These are phyloP conservation scores for Myotis planiceps DNA, from an alignment of 2,797 vertebrate genomes.

Conservation along the genomic window DNA sequence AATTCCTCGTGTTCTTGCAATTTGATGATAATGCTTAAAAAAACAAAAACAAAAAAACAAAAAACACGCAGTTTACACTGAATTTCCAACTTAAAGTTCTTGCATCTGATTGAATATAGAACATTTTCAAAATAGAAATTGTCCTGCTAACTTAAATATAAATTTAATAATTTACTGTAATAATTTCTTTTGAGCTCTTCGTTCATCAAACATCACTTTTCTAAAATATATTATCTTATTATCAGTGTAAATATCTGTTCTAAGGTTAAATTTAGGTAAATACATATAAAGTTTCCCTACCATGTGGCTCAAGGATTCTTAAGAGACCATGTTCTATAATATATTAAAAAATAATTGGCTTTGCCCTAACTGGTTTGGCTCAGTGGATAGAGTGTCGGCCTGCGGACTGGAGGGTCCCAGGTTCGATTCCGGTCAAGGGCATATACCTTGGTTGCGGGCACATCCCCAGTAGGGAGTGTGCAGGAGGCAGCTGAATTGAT, in stretches of 20 bases:
- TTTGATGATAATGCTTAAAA: slow-evolving; percentile 91
- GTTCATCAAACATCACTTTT: not conserved
- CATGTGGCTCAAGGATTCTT: slow-evolving; percentile 11
- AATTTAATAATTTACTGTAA: slow-evolving; percentile 34
- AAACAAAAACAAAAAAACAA: slow-evolving; percentile 27
- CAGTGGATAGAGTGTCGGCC: too few species aligned
- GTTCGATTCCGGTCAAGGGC: too few species aligned
- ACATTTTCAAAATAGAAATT: slow-evolving; percentile 54
- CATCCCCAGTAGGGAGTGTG: too few species aligned
- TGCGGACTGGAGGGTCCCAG: too few species aligned
- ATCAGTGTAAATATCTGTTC: slow-evolving; percentile 6
- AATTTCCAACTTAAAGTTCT: slow-evolving; percentile 16
- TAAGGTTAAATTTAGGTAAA: slow-evolving; percentile 43
- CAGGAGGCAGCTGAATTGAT: too few species aligned
- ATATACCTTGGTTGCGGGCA: too few species aligned
- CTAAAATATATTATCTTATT: not conserved
- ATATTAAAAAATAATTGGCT: slow-evolving; percentile 27
- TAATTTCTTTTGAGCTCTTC: not conserved
- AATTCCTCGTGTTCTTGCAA: slow-evolving; percentile 93
- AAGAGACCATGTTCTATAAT: not conserved
- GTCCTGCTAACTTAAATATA: slow-evolving; percentile 52
- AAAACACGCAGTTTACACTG: slow-evolving; percentile 62
- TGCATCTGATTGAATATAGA: slow-evolving; percentile 11
- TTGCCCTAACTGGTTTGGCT: too few species aligned
- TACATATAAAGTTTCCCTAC: not conserved